Base-by-base conservation (phyloP, 2,888 invertebrate genomes). In the Morpho helenor region DNA sequence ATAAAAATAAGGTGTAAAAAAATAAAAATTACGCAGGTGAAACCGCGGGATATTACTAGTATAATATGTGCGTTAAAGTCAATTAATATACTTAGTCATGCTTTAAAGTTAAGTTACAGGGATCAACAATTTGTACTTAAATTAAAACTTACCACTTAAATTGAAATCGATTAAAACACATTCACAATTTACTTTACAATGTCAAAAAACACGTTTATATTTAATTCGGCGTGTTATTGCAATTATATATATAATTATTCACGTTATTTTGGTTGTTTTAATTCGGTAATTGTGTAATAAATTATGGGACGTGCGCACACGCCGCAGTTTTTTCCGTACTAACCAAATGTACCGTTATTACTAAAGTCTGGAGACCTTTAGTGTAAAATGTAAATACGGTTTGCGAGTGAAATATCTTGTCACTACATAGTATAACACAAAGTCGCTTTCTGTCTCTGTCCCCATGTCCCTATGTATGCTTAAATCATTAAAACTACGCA, bases 251-350 rank as follows among this genome's bases (percentile, higher is more conserved):
- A 31, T 31, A 31, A 31, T 31, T 31, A 5, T 31, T 31, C 0
- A 31, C 31, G 31, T 31, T 31, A 31, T 31, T 31, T 31, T 31
- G 31, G 31, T 31, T 31, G 2, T 5, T 22, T 39, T 10, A 49
- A 39, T n/a, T 22, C 23, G 22, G 16, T 31, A 23, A 10, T 45
- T 43, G 22, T 51, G 22, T 23, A 7, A 43, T 43, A 40, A n/a
- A n/a, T 5, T 8, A 23, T n/a, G 51, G 5, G 5, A 31, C 43
- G 43, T 10, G 42, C 42, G 51, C 43, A 7, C 22, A 9, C 51
- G 51, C 22, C 10, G 43, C 43, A 7, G 51, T 51, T 43, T 51
- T 51, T 43, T 42, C 51, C 43, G 7, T 42, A 51, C 51, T 51
- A 7, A 51, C 51, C 7, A 51, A 51, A 43, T 16, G 10, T 51